Base-by-base conservation (phyloP, 2,113 vertebrate species). In the Pogonocichla stellata region DNA sequence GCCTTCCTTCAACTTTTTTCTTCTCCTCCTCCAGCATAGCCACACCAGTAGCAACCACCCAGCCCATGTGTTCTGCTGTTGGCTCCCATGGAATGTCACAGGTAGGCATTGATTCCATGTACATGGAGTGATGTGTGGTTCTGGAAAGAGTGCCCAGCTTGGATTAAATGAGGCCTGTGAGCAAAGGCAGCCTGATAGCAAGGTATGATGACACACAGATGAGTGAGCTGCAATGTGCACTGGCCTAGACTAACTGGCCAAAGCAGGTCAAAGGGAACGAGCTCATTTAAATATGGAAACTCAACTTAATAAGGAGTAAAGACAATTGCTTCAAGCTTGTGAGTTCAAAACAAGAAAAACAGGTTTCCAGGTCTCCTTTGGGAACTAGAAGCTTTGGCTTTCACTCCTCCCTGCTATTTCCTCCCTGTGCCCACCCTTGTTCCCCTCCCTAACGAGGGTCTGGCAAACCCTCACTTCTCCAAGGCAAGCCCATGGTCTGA, bases 261-360 rank as follows among this genome's bases (percentile, higher is more conserved):
- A 95, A 95, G 69, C 70, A 87, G 89, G 88, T 69, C 67, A 84
- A 64, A 93, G 70, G 75, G 60, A 95, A 74, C 19, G 31, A 80
- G 42, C 29, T 45, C 16, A 51, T 92, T 51, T 92, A 64, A 73
- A 78, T 86, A 83, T 56, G 72, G 51, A 80, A 97, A 91, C 80
- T 70, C 50, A 43, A 88, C 82, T 70, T 47, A 43, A 47, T 54
- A 58, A 66, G 56, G 34, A 93, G 17, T 28, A 80, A 83, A 92
- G 50, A 47, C 82, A 94, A 80, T 33, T 57, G 54, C 75, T 91
- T 80, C 50, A 60, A 75, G 75, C 36, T 34, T n/a, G n/a, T 19
- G 9, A 93, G 40, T 45, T 84, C 69, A 43, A 47, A 60, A 38
- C 45, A 45, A 67, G 56, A 61, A 60, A 92, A 73, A 40, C 23